Percentiles rank a stretch among this genome's conserved stretches.
These are phyloP conservation scores for Thamnophis elegans DNA, from an alignment of 2,797 vertebrate species.

Conservation along the genomic window DNA sequence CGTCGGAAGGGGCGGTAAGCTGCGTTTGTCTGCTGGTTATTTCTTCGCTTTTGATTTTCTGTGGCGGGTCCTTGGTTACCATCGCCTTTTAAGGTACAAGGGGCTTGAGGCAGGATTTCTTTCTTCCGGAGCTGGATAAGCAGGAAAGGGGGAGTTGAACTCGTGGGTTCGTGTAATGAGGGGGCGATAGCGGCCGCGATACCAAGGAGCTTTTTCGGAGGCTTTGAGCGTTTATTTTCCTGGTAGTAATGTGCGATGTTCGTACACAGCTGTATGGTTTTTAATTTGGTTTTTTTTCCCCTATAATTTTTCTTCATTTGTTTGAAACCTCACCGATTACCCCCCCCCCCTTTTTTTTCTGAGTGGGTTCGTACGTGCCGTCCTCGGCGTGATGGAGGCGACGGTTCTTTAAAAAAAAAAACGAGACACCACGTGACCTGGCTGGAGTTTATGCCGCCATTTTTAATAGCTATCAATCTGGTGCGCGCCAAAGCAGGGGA, in stretches of 20 bases:
- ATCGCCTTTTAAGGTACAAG: conserved; percentile 4
- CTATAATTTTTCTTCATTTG: background rate
- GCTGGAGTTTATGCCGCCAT: conserved; percentile 49
- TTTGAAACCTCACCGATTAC: background rate
- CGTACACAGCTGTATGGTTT: background rate
- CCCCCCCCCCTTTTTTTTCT: rapidly evolving
- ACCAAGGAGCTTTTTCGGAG: too few relatives aligned
- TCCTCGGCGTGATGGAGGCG: conserved; percentile 14
- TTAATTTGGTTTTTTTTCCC: background rate
- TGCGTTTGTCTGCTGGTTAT: conserved; percentile 45
- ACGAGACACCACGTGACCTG: conserved; percentile 52
- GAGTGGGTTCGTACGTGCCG: background rate
- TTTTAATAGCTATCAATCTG: conserved; percentile 39
- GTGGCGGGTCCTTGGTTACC: background rate
- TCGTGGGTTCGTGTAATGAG: background rate
- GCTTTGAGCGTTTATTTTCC: background rate
- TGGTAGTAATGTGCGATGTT: background rate
- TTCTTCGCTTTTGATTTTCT: background rate
- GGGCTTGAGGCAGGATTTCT: conserved; percentile 1
- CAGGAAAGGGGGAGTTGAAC: background rate
- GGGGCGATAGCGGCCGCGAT: background rate
- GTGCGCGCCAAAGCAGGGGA: background rate
- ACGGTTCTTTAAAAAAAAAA: conserved; percentile 15
- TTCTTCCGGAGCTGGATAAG: background rate
- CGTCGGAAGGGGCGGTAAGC: conserved; percentile 55